phyloP scores from a whole-genome alignment of 1,140 invertebrate species.

The Parapsyche elsis region DNA sequence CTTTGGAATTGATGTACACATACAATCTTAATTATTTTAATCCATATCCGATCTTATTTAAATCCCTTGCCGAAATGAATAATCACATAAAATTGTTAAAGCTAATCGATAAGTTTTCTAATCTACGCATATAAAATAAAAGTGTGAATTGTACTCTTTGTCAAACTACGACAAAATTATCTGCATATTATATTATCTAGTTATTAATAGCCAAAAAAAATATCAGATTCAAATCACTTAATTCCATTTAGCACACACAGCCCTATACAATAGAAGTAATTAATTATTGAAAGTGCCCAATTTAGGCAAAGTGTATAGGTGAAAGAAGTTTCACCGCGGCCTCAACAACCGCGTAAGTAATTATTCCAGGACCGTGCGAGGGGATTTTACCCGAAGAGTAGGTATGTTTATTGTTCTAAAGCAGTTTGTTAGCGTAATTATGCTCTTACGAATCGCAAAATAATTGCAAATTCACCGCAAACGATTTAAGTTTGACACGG shows the following conservation, averaged over 20 bases:
- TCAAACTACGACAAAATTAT: neutral
- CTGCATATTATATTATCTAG: neutral
- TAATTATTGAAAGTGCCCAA: neutral
- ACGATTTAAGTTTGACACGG: constrained; percentile 25
- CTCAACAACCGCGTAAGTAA: neutral
- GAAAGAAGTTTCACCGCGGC: neutral
- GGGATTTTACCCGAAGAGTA: neutral
- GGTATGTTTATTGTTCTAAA: neutral
- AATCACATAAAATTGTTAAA: too few species aligned
- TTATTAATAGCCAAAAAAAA: neutral
- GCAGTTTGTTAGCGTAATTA: neutral
- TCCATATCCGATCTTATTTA: too few species aligned
- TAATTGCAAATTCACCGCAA: constrained; percentile 36
- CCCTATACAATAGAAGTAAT: neutral
- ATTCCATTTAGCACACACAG: neutral
- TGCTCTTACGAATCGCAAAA: neutral
- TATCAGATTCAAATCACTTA: neutral
- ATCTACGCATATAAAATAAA: too few species aligned
- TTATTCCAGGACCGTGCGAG: neutral
- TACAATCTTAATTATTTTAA: too few species aligned
- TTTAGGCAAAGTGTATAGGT: neutral
- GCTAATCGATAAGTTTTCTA: neutral
- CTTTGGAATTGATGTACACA: neutral
- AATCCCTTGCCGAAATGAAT: too few species aligned
- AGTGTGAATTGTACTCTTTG: neutral